phyloP scores from a whole-genome alignment of 2,113 vertebrate genomes.

The Henicopernis longicauda region DNA sequence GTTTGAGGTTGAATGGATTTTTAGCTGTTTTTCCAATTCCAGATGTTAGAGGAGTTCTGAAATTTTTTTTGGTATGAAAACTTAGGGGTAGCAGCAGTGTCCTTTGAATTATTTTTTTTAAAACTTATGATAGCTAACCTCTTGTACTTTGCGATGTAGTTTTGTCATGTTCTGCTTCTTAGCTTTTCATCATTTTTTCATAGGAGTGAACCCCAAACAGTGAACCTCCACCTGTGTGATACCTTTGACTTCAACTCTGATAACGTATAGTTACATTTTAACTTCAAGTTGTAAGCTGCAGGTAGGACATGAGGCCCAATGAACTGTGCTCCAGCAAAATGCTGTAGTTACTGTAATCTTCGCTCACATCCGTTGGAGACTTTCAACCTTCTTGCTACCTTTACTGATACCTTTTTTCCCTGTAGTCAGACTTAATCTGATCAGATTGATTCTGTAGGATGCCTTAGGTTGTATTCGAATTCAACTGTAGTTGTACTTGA shows the following conservation, averaged over 20 bases:
- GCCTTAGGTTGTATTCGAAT: neutral
- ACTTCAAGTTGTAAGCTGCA: neutral
- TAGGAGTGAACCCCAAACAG: neutral
- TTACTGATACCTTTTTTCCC: neutral
- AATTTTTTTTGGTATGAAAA: neutral
- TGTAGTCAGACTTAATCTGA: neutral
- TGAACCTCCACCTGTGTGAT: neutral
- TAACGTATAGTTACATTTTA: conserved; percentile 14
- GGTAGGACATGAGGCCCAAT: neutral
- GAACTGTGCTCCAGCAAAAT: neutral
- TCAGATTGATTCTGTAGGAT: neutral
- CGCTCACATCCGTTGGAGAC: neutral
- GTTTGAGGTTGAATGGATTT: neutral
- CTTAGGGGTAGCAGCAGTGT: neutral
- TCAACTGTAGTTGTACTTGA: neutral
- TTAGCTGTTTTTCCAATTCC: neutral
- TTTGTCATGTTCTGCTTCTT: neutral
- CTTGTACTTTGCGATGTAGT: neutral
- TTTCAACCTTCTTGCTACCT: neutral
- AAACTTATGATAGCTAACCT: neutral
- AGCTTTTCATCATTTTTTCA: neutral
- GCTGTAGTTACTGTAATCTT: neutral
- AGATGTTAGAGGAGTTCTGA: neutral
- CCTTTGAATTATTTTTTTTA: neutral
- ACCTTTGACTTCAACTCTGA: conserved; percentile 17